Evolutionary conservation across 2,113 vertebrate species (phyloP), one percentile per base, ranked within the genome.

Genomic region (Sphaerodactylus townsendi): DNA sequence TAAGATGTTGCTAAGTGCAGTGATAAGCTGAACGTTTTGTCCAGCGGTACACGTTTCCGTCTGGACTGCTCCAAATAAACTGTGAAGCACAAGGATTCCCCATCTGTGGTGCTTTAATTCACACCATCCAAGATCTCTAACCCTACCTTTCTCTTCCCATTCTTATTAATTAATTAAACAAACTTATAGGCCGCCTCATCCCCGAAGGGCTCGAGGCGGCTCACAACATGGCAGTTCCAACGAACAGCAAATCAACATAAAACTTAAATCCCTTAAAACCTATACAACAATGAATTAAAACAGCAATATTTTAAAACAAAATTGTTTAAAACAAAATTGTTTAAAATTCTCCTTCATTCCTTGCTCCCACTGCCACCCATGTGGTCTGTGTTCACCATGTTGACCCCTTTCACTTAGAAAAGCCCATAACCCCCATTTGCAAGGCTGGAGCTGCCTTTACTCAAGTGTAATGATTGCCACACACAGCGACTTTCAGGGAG

Each of bases 401-500:
- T 28, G 39, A 30, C 23, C 30, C 48, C n/a, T 46, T 83, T 17
- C 6, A 11, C 13, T 4, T 44, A 39, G 14, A 73, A 2, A 13
- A 25, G 25, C 46, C 37, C 39, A 13, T 62, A 53, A 37, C 2
- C 14, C 14, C n/a, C 2, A 5, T 53, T 53, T 53, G 2, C 50
- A 65, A 66, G 33, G 28, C 28, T 35, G 66, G 15, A 35, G 33
- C 33, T 35, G 25, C 37, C 41, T 37, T 76, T 19, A 10, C 10
- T 41, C 17, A 5, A 17, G 5, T 0, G 37, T 2, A 25, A 39
- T 2, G 0, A 2, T 25, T 69, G 30, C 35, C 53, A 92, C 94
- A 46, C 90, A 99, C 99, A 93, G 97, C 96, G 50, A 96, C 97
- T 92, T 92, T 97, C 81, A 97, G 93, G 0, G 97, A 93, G n/a